phyloP scores from a whole-genome alignment of 1,140 invertebrate species.

The Nomia melanderi region DNA sequence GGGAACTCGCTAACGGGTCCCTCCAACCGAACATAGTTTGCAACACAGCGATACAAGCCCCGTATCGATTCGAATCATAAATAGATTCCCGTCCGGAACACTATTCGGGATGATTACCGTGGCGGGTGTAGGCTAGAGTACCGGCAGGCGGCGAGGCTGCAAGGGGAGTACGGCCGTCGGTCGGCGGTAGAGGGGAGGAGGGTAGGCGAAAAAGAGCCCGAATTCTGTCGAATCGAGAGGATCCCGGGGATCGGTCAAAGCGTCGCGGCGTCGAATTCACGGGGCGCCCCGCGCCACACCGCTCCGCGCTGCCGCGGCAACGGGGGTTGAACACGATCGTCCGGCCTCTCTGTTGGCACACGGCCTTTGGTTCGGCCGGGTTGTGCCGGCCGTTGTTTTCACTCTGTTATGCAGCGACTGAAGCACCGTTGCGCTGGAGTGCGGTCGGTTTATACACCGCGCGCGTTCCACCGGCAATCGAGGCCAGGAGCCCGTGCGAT shows the following conservation, averaged over 20 bases:
- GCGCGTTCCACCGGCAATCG: slow-evolving; percentile 64
- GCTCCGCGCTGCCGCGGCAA: no score
- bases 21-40: no score
- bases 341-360: slow-evolving; percentile 65
- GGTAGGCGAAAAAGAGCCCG: slow-evolving; percentile 13
- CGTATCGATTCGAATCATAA: slow-evolving; percentile 2
- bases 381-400: slow-evolving; percentile 74
- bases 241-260: slow-evolving; percentile 34
- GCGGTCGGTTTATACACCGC: slow-evolving; percentile 76
- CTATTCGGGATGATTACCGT: neutral
- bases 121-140: no score
- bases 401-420: slow-evolving; percentile 76
- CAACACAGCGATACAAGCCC: no score
- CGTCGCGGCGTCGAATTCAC: slow-evolving; percentile 62
- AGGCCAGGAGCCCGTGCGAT: slow-evolving; percentile 64
- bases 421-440: slow-evolving; percentile 71
- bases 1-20: no score
- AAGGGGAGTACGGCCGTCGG: no score
- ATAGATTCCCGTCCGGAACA: neutral
- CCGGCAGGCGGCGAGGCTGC: no score
- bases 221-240: slow-evolving; percentile 36
- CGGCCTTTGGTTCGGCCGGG: slow-evolving; percentile 72
- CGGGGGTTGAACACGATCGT: slow-evolving; percentile 54
- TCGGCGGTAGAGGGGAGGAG: no score
- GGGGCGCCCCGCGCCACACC: slow-evolving; percentile 19